Conservation (phyloP, 2,888 invertebrate genomes). For the Ochropleura plecta region DNA sequence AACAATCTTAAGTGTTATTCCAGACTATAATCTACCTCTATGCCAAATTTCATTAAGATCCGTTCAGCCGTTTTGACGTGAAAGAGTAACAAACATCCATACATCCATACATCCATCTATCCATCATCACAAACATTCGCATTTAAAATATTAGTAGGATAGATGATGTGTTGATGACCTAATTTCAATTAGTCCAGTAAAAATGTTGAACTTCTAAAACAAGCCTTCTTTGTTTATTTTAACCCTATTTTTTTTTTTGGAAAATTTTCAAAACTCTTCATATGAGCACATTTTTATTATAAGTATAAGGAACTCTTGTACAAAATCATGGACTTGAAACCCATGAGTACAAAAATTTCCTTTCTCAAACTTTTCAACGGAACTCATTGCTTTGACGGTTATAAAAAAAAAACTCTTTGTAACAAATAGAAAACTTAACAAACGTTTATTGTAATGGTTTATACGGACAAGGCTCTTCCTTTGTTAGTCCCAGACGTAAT, state of each 20-base stretch:
- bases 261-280: background rate
- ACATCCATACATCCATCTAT: too few relatives aligned
- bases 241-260: too few relatives aligned
- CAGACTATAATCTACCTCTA: too few relatives aligned
- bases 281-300: background rate
- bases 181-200: background rate
- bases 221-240: background rate
- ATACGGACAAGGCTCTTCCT: constrained; percentile 13
- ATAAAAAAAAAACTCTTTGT: constrained; percentile 15
- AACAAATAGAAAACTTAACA: background rate
- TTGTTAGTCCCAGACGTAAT: constrained; percentile 28
- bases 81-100: too few relatives aligned
- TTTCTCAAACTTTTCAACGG: background rate
- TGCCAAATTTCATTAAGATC: too few relatives aligned
- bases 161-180: background rate
- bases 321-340: background rate
- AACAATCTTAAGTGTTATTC: too few relatives aligned
- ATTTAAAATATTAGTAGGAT: too few relatives aligned
- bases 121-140: too few relatives aligned
- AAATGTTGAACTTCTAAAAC: background rate
- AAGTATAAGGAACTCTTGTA: background rate
- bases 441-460: constrained; percentile 35
- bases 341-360: background rate
- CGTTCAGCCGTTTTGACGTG: too few relatives aligned
- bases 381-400: constrained; percentile 9